Conservation (phyloP, 1,140 invertebrate species). For the Archivesica marissinica region DNA sequence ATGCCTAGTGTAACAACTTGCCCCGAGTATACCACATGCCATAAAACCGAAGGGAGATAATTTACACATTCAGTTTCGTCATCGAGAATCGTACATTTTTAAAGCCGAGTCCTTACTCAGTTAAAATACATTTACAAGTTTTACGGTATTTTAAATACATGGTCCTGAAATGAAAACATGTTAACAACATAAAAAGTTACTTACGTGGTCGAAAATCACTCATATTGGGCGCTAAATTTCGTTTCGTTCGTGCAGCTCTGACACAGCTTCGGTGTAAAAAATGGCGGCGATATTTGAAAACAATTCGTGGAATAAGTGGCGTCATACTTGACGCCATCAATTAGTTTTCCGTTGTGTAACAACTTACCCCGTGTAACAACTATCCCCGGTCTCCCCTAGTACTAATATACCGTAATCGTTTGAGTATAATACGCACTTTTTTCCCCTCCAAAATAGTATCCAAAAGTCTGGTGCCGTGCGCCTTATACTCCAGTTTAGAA, state of each 20-base stretch:
- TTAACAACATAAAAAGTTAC: constrained; percentile 12
- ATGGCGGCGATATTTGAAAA: neutral
- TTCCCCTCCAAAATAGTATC: no score
- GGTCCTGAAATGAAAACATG: neutral
- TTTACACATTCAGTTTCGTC: neutral
- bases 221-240: no score
- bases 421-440: no score
- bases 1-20: constrained; percentile 19
- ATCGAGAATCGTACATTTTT: neutral
- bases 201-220: constrained; percentile 3
- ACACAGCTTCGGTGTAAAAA: neutral
- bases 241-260: no score
- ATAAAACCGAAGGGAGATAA: neutral
- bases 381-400: constrained; percentile 39
- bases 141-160: neutral
- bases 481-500: no score
- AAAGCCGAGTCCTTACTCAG: no score
- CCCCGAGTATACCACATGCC: neutral
- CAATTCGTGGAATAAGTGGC: neutral
- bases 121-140: neutral
- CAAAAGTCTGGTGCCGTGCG: no score
- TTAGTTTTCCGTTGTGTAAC: neutral
- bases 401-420: no score
- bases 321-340: constrained; percentile 20
- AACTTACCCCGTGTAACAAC: constrained; percentile 39